Base-by-base conservation (phyloP, 1,140 invertebrate genomes). In the Meteorus sp. region DNA sequence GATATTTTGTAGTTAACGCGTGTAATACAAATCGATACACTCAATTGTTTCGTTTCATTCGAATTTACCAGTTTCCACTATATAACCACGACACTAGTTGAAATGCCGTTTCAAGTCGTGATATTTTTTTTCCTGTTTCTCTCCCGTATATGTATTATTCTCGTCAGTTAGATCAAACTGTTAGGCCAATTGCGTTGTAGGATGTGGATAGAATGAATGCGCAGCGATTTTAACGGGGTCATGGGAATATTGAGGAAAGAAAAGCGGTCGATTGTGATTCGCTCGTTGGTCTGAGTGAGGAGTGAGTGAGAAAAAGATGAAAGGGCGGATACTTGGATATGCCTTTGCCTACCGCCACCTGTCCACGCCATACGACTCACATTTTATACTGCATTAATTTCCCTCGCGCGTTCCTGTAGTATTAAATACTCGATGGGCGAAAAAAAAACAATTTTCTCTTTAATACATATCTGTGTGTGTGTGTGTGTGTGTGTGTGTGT, bases 221-320 rank as follows among this genome's bases (percentile, higher is more conserved):
- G 37, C 15, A 51, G 45, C 22, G 20, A 56, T 56, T 58, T 58
- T 29, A 58, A 58, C 33, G 56, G 51, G 56, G 56, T 58, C 56
- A 58, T 51, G 56, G 47, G 56, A 58, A 58, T 50, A 58, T 58
- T 17, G 37, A 47, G 47, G 23, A 58, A 56, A 56, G 55, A 58
- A 58, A 58, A 58, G 25, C 56, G 56, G 56, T 58, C 56, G 56
- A 58, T 58, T 58, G 45, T 51, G 56, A 58, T 58, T 58, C 47
- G 45, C 45, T 41, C 13, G 51, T 43, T 9, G 56, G 11, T 25
- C 31, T 17, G 11, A 6, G 8, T 29, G n/a, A 11, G 17, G 22
- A 29, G 37, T 23, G 50, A 19, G 58, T 33, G 27, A 44, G 25
- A 51, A 23, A 47, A 29, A 47, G 20, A 29, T 31, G 25, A 25